phyloP scores from a whole-genome alignment of 2,797 vertebrate genomes.

The Paramormyrops hopkinsi region DNA sequence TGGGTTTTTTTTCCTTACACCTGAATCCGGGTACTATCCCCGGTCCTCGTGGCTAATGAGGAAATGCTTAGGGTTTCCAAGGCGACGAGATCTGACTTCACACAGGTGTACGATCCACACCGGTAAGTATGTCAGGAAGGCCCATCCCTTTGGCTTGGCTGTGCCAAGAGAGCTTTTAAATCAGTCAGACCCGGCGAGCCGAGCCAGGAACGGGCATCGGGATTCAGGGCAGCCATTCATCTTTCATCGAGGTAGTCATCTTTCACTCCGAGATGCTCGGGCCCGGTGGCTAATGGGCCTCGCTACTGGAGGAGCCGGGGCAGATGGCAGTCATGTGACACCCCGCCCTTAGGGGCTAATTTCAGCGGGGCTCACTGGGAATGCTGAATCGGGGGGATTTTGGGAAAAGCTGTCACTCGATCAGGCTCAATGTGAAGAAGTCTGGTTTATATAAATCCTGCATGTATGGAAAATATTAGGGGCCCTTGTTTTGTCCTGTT shows the following conservation, averaged over 20 bases:
- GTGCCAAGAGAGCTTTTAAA: background rate
- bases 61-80: background rate
- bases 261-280: background rate
- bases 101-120: background rate
- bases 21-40: background rate
- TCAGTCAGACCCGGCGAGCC: background rate
- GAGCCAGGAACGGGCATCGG: background rate
- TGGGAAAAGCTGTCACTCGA: background rate
- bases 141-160: background rate
- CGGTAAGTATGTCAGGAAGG: background rate
- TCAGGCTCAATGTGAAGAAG: background rate
- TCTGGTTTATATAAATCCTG: slow-evolving; percentile 6
- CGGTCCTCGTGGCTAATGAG: background rate
- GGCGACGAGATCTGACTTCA: background rate
- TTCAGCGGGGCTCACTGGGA: background rate
- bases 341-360: background rate
- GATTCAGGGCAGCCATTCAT: background rate
- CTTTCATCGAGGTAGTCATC: slow-evolving; percentile 4
- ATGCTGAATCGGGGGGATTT: background rate
- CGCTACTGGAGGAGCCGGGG: background rate
- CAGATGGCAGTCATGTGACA: background rate
- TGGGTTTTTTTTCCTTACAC: background rate
- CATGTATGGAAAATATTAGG: background rate
- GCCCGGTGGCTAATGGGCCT: background rate
- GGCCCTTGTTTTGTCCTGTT: background rate